phyloP scores from a whole-genome alignment of 2,888 invertebrate species.

The Volucella inanis region DNA sequence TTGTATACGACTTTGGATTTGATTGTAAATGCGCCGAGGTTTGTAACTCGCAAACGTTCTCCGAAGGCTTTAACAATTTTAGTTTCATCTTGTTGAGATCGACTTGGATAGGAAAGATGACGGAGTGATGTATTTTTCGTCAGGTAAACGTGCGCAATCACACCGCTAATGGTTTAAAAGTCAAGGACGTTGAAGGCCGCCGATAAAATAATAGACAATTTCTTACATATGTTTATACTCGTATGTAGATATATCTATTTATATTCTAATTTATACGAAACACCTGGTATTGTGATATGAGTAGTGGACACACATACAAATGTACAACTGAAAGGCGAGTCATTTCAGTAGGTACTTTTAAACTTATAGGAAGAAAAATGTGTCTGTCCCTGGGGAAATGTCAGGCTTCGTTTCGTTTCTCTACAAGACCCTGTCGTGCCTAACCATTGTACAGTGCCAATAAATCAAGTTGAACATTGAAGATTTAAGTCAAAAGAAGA shows the following conservation, averaged over 20 bases:
- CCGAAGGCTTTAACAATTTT: conserved; percentile 26
- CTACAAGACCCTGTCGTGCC: not conserved
- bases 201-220: conserved; percentile 32
- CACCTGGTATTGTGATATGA: conserved; percentile 33
- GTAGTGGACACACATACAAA: not conserved
- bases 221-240: no score
- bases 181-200: conserved; percentile 71
- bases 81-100: conserved; percentile 28
- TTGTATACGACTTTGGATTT: not conserved
- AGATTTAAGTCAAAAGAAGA: not conserved
- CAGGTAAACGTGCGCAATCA: conserved; percentile 25
- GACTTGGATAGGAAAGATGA: conserved; percentile 30
- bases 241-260: not conserved
- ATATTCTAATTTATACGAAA: conserved; percentile 17
- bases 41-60: conserved; percentile 44
- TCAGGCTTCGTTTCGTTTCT: not conserved
- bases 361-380: conserved; percentile 13
- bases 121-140: conserved; percentile 30
- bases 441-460: not conserved
- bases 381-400: not conserved
- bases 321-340: conserved; percentile 18
- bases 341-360: not conserved
- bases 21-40: no score
- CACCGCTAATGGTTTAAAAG: conserved; percentile 33
- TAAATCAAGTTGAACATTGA: conserved; percentile 18